phyloP scores from a whole-genome alignment of 2,797 vertebrate species.

The Enteromius fasciolatus region DNA sequence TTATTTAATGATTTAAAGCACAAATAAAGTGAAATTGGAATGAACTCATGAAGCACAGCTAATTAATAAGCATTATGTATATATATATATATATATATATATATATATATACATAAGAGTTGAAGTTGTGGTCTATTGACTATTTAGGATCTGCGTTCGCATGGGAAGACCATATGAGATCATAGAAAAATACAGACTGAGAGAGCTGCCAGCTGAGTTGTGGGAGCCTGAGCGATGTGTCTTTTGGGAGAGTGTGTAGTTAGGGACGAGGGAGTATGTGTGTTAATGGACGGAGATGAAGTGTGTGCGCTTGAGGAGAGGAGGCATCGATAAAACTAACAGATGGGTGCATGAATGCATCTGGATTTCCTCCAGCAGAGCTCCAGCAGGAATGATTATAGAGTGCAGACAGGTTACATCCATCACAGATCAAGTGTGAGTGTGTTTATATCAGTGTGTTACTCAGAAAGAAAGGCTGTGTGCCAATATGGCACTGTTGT shows the following conservation, averaged over 20 bases:
- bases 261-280: conserved; percentile 20
- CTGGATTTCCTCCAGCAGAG: conserved; percentile 45
- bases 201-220: conserved; percentile 12
- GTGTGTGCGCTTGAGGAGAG: conserved; percentile 27
- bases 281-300: conserved; percentile 25
- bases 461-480: conserved; percentile 8
- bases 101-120: background rate
- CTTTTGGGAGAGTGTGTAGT: conserved; percentile 29
- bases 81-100: too few relatives aligned
- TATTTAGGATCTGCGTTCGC: background rate
- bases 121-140: background rate
- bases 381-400: conserved; percentile 50
- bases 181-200: conserved; percentile 7
- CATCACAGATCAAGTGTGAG: conserved; percentile 41
- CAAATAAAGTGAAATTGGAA: background rate
- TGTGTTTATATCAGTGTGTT: conserved; percentile 21
- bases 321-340: conserved; percentile 43
- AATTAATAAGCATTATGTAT: background rate
- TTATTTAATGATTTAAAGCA: background rate
- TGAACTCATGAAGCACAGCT: background rate
- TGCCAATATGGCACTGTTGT: conserved; percentile 32
- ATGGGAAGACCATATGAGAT: background rate
- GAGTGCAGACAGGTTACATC: conserved; percentile 44
- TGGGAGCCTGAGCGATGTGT: conserved; percentile 10
- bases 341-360: conserved; percentile 50